A percentile compares a stretch with the other conserved stretches of the same genome.
phyloP scores from a whole-genome alignment of 2,113 vertebrate genomes.

The Gymnobelideus leadbeateri region DNA sequence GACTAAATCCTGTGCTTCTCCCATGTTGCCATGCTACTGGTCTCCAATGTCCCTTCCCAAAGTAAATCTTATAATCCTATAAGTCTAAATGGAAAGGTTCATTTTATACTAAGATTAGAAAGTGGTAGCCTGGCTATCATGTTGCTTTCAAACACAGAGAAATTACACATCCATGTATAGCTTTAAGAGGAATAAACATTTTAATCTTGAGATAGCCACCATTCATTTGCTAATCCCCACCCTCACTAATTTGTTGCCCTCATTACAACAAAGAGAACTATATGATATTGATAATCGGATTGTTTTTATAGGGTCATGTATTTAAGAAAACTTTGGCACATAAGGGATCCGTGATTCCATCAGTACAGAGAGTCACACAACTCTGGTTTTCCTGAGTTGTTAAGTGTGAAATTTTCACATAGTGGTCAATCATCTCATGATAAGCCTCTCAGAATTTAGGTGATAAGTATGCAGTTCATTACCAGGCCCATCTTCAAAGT shows the following conservation, averaged over 20 bases:
- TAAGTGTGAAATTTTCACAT: not conserved
- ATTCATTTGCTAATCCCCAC: slow-evolving; percentile 67
- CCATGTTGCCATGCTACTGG: not conserved
- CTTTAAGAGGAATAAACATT: not conserved
- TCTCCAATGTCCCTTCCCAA: not conserved
- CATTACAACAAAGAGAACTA: not conserved
- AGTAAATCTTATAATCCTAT: not conserved
- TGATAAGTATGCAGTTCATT: not conserved
- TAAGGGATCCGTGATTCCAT: not conserved
- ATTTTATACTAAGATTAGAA: not conserved
- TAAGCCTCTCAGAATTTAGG: not conserved
- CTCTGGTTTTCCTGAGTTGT: not conserved
- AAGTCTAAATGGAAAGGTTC: slow-evolving; percentile 13
- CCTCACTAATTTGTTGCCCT: slow-evolving; percentile 50
- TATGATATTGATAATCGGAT: not conserved
- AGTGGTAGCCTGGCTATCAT: slow-evolving; percentile 37
- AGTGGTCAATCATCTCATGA: not conserved
- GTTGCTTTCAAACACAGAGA: not conserved
- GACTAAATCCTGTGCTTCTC: not conserved
- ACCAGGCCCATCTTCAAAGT: not conserved
- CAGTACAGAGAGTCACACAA: not conserved
- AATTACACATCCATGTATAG: fast-evolving
- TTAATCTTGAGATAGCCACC: slow-evolving; percentile 47
- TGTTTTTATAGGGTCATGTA: not conserved
- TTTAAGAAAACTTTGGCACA: not conserved